Conservation (phyloP, 2,888 invertebrate genomes). For the Neoitamus cyanurus region DNA sequence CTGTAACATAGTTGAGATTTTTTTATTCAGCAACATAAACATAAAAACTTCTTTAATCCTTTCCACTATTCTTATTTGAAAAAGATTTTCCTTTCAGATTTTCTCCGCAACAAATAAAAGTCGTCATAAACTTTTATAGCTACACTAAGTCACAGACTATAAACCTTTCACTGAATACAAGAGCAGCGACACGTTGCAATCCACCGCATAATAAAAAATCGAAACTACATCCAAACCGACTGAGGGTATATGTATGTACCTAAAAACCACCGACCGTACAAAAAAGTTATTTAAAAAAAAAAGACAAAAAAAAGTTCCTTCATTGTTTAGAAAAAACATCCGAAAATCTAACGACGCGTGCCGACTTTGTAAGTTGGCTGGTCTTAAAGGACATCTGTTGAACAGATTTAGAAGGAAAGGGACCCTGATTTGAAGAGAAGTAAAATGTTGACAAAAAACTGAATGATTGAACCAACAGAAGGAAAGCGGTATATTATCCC, state of each 20-base stretch:
- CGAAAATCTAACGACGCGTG: slow-evolving; percentile 32
- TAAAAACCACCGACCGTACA: not conserved
- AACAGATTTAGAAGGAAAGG: slow-evolving; percentile 9
- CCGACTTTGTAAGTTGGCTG: slow-evolving; percentile 15
- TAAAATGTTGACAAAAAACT: not conserved
- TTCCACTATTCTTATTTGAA: not conserved
- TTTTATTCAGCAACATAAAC: not conserved
- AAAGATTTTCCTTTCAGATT: not conserved
- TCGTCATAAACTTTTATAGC: not conserved
- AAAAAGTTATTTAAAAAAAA: not conserved
- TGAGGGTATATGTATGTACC: not conserved
- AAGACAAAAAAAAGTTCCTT: not conserved
- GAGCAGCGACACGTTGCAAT: not conserved
- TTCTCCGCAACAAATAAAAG: not conserved
- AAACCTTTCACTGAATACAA: not conserved
- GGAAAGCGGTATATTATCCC: not conserved
- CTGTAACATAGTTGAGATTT: not conserved
- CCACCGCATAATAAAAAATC: slow-evolving; percentile 4
- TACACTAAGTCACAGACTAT: not conserved
- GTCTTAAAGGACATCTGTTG: slow-evolving; percentile 15
- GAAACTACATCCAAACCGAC: not conserved
- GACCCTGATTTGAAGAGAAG: not conserved
- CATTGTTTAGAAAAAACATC: not conserved
- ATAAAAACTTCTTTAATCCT: not conserved
- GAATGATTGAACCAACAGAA: not conserved